Base-by-base conservation (phyloP, 2,113 vertebrate species). In the Bujurquina vittata region DNA sequence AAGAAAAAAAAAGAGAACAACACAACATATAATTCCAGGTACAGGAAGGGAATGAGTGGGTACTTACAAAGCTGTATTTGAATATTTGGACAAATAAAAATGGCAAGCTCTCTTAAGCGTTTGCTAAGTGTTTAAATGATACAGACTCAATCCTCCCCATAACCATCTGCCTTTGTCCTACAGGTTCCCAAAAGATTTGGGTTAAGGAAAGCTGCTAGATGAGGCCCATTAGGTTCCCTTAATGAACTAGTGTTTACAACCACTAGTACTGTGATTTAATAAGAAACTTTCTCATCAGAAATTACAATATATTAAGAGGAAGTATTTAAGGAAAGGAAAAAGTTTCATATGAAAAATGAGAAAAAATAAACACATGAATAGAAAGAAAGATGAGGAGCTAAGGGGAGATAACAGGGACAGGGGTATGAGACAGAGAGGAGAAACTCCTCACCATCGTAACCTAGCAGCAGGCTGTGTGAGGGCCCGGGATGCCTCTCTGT, bases 401-500 rank as follows among this genome's bases (percentile, higher is more conserved):
- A 33, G 33, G 33, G 40, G 61, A 76, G 12, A 55, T 26, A 46
- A n/a, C 2, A 35, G 2, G 52, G 37, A 37, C 7, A n/a, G n/a
- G n/a, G 31, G 55, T 29, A 52, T 1, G 43, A 77, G 69, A 15
- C 22, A 57, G 26, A 58, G 46, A 75, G 10, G 31, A 85, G 62
- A 67, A 86, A 72, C 33, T 74, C 14, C 20, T 84, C 43, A 10
- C 40, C 76, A 80, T 88, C 80, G 18, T 29, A 55, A 46, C 37
- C 77, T 1, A 75, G 81, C 83, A 83, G 83, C 80, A 73, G 86
- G 79, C 86, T 91, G 88, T 84, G 88, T 85, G 88, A 93, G 91
- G 87, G 87, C 84, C 83, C 82, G 83, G 82, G 89, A 88, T 87
- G 91, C 89, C 90, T 92, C 86, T 87, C 87, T 84, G 76, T 89